Evolutionary conservation across 2,888 invertebrate genomes (phyloP).

Genomic region (Caenorhabditis afra): DNA sequence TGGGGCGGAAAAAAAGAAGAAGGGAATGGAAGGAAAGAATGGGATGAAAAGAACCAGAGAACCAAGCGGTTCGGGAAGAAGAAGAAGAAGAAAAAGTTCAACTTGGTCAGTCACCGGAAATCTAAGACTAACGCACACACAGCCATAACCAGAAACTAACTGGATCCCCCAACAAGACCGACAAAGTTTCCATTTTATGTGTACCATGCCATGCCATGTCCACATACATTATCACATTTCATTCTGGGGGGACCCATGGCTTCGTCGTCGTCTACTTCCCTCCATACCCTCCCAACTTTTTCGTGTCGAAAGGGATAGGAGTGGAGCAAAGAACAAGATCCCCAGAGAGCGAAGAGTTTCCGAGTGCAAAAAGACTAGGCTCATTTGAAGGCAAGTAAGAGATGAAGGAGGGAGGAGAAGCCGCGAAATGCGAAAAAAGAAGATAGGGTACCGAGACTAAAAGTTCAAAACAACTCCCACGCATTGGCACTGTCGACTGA

Average conservation of each 20-base stretch:
- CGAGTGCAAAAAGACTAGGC: slow-evolving; percentile 45
- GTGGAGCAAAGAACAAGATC: slow-evolving; percentile 44
- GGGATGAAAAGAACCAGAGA: slow-evolving; percentile 21
- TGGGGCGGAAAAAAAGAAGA: no score
- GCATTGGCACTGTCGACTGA: slow-evolving; percentile 4
- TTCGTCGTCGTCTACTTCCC: slow-evolving; percentile 10
- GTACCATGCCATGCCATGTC: no score
- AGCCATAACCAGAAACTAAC: slow-evolving; percentile 17
- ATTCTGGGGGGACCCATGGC: slow-evolving; percentile 1
- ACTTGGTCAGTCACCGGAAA: slow-evolving; percentile 18
- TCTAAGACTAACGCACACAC: background rate
- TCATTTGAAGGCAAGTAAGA: background rate
- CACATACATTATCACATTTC: slow-evolving; percentile 43
- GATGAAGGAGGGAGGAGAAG: background rate
- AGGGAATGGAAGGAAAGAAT: slow-evolving; percentile 5
- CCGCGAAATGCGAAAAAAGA: no score
- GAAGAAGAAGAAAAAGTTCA: slow-evolving; percentile 18
- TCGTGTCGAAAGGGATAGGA: slow-evolving; percentile 35
- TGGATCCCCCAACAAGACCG: no score
- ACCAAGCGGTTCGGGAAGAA: background rate
- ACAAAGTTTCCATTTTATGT: slow-evolving; percentile 11
- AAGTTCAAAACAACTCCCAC: slow-evolving; percentile 30
- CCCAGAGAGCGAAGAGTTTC: slow-evolving; percentile 40
- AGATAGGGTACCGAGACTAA: no score
- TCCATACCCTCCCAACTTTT: slow-evolving; percentile 22